Evolutionary conservation across 2,888 invertebrate genomes (phyloP), one percentile per base, ranked within the genome.

Genomic region (Melieria picta): DNA sequence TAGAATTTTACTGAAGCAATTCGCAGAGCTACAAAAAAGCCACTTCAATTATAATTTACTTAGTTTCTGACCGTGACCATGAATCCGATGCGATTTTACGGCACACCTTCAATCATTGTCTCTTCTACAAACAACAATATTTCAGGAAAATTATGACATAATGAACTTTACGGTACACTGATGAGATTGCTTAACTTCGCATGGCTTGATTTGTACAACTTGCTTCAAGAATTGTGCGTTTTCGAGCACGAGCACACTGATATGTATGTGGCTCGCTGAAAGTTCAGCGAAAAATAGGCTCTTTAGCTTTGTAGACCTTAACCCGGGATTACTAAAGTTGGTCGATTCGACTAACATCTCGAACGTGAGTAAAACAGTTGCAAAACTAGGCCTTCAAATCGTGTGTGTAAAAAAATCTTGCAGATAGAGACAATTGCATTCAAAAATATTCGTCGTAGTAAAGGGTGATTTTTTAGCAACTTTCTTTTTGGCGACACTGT

Each of bases 61-160:
- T 45, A 65, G 42, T 47, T 71, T 42, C 73, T 56, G 75, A 79
- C 75, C 83, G 76, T 82, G 83, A 81, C 83, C 82, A 79, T 82
- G 81, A 79, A 80, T 79, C 75, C 71, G 68, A 61, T 46, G 58
- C 48, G 56, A 57, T 9, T 16, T 10, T 10, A 42, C 46, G 13
- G 16, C 60, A 42, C 60, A 65, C 16, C 55, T n/a, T 48, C 30
- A 30, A 30, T 6, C 48, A 62, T 16, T 64, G 16, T 67, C 57
- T 61, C 60, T 67, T 67, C 45, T 52, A 47, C 69, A 13, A 52
- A 46, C 62, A 52, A 52, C 56, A 69, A 56, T 56, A 57, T 43
- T 7, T 42, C 4, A 30, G 62, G 56, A 56, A 56, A 47, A 64
- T 50, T 68, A 66, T 68, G 65, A 71, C 68, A 65, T 69, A 73